Percentiles rank a stretch among this genome's conserved stretches.
phyloP scores from a whole-genome alignment of 2,113 vertebrate species.

The Otocyon megalotis region DNA sequence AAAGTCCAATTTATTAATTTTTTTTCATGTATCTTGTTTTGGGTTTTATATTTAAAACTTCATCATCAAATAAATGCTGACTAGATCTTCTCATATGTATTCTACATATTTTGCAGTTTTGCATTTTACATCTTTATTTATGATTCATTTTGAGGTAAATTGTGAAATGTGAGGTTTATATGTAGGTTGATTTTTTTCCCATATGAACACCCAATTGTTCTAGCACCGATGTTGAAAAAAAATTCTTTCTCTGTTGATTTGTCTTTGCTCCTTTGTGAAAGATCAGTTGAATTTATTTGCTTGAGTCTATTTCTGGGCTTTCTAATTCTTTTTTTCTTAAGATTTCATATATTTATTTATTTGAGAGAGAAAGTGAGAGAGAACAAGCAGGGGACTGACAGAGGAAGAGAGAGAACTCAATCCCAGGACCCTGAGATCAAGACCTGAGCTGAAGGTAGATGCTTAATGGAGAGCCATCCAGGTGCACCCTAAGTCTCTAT shows the following conservation, averaged over 20 bases:
- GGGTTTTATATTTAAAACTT: background rate
- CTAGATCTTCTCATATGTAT: background rate
- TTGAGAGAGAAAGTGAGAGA: no score
- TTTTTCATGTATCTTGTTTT: background rate
- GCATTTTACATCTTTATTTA: background rate
- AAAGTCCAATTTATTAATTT: background rate
- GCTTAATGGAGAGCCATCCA: no score
- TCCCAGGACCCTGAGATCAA: no score
- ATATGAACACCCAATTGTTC: background rate
- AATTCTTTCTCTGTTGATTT: background rate
- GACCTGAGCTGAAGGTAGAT: no score
- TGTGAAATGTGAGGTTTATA: background rate
- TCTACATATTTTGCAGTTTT: background rate
- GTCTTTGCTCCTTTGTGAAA: background rate
- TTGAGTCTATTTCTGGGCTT: background rate
- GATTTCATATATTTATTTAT: no score
- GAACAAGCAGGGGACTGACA: no score
- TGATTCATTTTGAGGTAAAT: background rate
- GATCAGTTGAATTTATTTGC: background rate
- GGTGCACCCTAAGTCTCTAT: background rate
- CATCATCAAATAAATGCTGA: background rate
- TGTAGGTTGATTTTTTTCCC: background rate
- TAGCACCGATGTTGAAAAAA: background rate
- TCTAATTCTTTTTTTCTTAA: background rate
- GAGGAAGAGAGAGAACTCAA: no score